A percentile compares a stretch with the other conserved stretches of the same genome.
Conservation (phyloP, 1,140 invertebrate species). For the Phocides pigmalion region DNA sequence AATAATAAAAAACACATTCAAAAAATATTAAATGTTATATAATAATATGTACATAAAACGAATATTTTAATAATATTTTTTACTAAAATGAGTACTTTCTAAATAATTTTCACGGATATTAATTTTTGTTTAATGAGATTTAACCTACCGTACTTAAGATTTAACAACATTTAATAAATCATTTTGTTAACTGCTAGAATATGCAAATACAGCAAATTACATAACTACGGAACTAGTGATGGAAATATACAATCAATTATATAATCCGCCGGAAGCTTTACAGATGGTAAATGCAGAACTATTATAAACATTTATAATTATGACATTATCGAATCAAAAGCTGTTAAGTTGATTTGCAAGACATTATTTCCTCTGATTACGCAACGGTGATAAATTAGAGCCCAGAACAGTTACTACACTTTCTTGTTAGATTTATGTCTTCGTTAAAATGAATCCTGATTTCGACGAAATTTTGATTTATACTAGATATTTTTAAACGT, state of each 20-base stretch:
- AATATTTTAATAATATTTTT: background rate
- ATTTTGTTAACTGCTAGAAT: background rate
- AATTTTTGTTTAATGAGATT: conserved; percentile 15
- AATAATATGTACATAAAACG: no score
- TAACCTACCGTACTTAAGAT: background rate
- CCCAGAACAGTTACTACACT: conserved; percentile 1
- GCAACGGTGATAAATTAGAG: background rate
- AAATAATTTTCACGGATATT: conserved; percentile 31
- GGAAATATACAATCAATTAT: conserved; percentile 10
- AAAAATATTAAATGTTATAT: no score
- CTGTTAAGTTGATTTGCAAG: conserved; percentile 14
- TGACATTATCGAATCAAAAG: background rate
- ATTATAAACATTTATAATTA: conserved; percentile 1
- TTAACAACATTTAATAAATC: background rate
- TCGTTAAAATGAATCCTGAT: conserved; percentile 21
- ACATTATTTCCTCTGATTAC: conserved; percentile 24
- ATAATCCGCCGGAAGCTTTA: conserved; percentile 6
- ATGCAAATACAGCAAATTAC: background rate
- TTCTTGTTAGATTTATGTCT: conserved; percentile 25
- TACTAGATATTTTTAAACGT: conserved; percentile 13
- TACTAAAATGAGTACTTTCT: background rate
- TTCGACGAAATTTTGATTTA: conserved; percentile 26
- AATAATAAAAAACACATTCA: no score
- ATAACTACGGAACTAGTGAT: background rate
- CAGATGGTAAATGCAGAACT: background rate